Percentiles rank a stretch among this genome's conserved stretches.
Conservation (phyloP, 1,140 invertebrate species). For the Anoplophora glabripennis region DNA sequence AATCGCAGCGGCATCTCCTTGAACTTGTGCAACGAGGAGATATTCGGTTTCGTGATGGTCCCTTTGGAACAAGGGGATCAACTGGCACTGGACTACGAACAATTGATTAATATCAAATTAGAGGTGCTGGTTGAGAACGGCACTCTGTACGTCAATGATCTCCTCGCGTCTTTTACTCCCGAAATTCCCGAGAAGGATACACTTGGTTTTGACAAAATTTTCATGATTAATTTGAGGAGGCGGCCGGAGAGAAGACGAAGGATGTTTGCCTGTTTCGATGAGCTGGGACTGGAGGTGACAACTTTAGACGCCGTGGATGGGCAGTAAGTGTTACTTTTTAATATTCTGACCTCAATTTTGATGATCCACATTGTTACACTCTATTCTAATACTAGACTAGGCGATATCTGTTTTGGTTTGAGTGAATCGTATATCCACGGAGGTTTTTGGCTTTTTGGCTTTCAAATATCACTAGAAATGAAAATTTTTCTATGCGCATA, state of each 20-base stretch:
- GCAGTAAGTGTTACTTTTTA: slow-evolving; percentile 57
- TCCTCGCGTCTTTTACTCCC: slow-evolving; percentile 43
- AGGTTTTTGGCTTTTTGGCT: too few species aligned
- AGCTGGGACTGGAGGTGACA: slow-evolving; percentile 75
- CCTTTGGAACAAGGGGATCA: slow-evolving; percentile 72
- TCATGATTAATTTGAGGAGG: slow-evolving; percentile 87
- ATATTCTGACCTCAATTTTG: too few species aligned
- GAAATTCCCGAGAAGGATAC: slow-evolving; percentile 55
- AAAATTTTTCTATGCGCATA: too few species aligned
- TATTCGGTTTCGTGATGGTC: slow-evolving; percentile 80
- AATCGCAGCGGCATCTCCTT: slow-evolving; percentile 70
- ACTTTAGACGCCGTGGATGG: slow-evolving; percentile 86
- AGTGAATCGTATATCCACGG: too few species aligned
- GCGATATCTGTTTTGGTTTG: too few species aligned
- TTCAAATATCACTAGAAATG: too few species aligned
- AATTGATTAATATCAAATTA: slow-evolving; percentile 75
- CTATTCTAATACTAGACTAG: too few species aligned
- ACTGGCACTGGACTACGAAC: slow-evolving; percentile 62
- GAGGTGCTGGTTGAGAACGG: slow-evolving; percentile 60
- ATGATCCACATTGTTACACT: too few species aligned
- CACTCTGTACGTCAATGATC: slow-evolving; percentile 32
- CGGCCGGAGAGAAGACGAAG: slow-evolving; percentile 72
- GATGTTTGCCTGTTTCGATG: slow-evolving; percentile 76
- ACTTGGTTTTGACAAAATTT: slow-evolving; percentile 75
- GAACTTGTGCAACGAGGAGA: slow-evolving; percentile 75